These are phyloP conservation scores for Thamnophis sirtalis DNA, from an alignment of 2,113 vertebrate genomes.

Conservation along the genomic window DNA sequence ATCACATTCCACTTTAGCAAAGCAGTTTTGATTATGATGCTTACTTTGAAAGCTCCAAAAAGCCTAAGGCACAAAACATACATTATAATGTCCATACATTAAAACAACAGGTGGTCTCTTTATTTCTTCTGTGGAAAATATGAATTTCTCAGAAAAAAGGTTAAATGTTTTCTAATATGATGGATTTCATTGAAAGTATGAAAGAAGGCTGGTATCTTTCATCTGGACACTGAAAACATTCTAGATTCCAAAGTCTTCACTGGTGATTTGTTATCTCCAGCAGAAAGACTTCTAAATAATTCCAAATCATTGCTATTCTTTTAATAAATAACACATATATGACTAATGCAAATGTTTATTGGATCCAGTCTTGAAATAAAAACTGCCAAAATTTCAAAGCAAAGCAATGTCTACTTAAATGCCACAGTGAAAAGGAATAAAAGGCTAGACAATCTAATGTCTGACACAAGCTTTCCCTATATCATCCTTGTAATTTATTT, in stretches of 20 bases:
- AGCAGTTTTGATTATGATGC: background rate
- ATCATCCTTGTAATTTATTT: slow-evolving; percentile 15
- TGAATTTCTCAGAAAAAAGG: background rate
- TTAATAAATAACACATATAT: background rate
- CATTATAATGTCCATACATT: background rate
- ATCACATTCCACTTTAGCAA: background rate
- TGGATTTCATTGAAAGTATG: background rate
- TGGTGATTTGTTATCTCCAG: background rate
- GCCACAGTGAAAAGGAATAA: background rate
- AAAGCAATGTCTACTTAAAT: background rate
- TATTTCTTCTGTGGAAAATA: background rate
- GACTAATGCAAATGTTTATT: background rate
- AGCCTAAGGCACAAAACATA: background rate
- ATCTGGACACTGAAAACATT: background rate
- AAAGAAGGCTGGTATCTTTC: background rate
- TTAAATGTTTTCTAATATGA: background rate
- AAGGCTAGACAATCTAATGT: background rate
- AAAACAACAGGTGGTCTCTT: background rate
- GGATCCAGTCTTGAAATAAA: background rate
- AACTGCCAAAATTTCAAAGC: background rate
- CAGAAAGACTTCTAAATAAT: background rate
- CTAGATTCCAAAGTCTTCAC: background rate
- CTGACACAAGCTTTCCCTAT: background rate
- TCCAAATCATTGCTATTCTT: background rate
- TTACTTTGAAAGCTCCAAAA: background rate